Evolutionary conservation across 2,888 invertebrate genomes (phyloP).

Genomic region (Andrena fulva): DNA sequence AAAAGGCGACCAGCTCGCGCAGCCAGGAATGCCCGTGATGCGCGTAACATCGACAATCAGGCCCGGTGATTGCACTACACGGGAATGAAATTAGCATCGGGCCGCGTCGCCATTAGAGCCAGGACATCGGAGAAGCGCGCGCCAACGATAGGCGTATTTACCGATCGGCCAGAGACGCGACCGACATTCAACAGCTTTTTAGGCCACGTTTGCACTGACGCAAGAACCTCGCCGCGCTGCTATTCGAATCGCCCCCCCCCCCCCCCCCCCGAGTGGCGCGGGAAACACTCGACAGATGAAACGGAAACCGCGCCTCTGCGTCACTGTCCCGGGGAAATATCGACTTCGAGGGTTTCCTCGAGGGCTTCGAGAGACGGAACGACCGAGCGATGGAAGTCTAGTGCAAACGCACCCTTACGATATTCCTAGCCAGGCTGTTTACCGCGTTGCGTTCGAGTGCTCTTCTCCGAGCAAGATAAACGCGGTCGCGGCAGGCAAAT

Average conservation of each 20-base stretch:
- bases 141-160: constrained; percentile 66
- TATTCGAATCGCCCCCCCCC: no score
- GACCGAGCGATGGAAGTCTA: not conserved
- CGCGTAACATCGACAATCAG: constrained; percentile 72
- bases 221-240: no score
- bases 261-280: no score
- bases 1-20: constrained; percentile 59
- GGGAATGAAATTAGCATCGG: constrained; percentile 79
- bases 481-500: constrained; percentile 51
- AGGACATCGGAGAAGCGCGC: constrained; percentile 28
- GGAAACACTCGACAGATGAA: no score
- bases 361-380: no score
- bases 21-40: constrained; percentile 70
- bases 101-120: constrained; percentile 64
- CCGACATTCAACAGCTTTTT: constrained; percentile 38
- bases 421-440: constrained; percentile 35
- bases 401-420: not conserved
- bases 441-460: constrained; percentile 22
- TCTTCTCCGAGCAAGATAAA: constrained; percentile 48
- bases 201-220: constrained; percentile 4
- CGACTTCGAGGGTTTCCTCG: no score
- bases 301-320: no score
- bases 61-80: constrained; percentile 72
- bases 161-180: constrained; percentile 27
- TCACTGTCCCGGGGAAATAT: no score